Percentiles rank a stretch among this genome's conserved stretches.
Conservation (phyloP, 2,113 vertebrate species). For the Emydura subglobosa region DNA sequence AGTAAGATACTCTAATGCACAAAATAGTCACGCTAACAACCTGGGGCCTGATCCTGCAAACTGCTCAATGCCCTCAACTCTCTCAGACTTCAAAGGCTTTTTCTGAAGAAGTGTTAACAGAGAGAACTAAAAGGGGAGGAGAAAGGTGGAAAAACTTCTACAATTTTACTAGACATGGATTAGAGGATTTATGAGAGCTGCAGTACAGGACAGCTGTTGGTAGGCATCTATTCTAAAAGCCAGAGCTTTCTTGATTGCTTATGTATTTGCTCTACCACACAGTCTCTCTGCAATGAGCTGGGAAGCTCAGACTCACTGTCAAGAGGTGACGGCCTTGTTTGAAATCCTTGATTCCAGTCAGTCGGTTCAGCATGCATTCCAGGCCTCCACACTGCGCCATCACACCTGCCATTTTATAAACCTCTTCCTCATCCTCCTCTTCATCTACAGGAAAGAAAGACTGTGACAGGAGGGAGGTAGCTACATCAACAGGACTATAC, state of each 20-base stretch:
- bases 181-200: not conserved
- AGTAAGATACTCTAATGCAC: not conserved
- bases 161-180: not conserved
- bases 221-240: not conserved
- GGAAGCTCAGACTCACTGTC: constrained; percentile 83
- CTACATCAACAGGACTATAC: accelerated
- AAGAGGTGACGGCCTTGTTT: constrained; percentile 97
- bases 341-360: constrained; percentile 97
- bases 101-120: not conserved
- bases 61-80: not conserved
- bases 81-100: not conserved
- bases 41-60: not conserved
- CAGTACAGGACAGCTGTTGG: not conserved
- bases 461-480: not conserved
- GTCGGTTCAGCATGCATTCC: constrained; percentile 96
- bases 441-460: constrained; percentile 86
- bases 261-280: accelerated
- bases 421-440: constrained; percentile 98
- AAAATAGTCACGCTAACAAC: not conserved
- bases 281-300: not conserved
- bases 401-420: constrained; percentile 98
- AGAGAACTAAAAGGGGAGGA: accelerated
- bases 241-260: accelerated
- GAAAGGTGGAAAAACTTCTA: not conserved
- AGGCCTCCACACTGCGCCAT: constrained; percentile 98